phyloP scores from a whole-genome alignment of 2,888 invertebrate species.

The Drosophila picticornis region DNA sequence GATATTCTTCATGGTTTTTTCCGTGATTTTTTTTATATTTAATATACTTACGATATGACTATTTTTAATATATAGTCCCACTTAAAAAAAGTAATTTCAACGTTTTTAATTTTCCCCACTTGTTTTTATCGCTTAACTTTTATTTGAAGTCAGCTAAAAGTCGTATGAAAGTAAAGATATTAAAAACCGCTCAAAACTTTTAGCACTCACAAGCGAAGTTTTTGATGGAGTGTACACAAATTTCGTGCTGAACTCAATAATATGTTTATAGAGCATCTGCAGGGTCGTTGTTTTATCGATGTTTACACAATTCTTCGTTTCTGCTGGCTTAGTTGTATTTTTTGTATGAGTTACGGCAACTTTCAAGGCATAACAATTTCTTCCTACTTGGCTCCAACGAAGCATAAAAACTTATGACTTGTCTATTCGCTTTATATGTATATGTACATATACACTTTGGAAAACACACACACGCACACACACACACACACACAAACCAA shows the following conservation, averaged over 20 bases:
- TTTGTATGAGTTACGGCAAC: constrained; percentile 70
- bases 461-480: constrained; percentile 7
- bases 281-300: constrained; percentile 16
- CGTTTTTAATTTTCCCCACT: neutral
- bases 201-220: neutral
- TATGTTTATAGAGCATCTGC: constrained; percentile 23
- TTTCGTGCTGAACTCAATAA: neutral
- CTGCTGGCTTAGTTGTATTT: constrained; percentile 35
- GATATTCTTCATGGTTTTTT: neutral
- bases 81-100: neutral
- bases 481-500: constrained; percentile 24
- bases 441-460: neutral
- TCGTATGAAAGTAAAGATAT: neutral
- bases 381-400: constrained; percentile 74
- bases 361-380: constrained; percentile 79
- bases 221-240: neutral
- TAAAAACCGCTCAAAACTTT: constrained; percentile 2
- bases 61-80: neutral
- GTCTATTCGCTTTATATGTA: constrained; percentile 61
- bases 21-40: neutral
- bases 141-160: neutral
- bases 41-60: neutral
- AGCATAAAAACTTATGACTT: constrained; percentile 81
- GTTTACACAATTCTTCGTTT: constrained; percentile 1
- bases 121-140: neutral